Conservation (phyloP, 2,888 invertebrate species). For the Sinopyrophorus schimmeli region DNA sequence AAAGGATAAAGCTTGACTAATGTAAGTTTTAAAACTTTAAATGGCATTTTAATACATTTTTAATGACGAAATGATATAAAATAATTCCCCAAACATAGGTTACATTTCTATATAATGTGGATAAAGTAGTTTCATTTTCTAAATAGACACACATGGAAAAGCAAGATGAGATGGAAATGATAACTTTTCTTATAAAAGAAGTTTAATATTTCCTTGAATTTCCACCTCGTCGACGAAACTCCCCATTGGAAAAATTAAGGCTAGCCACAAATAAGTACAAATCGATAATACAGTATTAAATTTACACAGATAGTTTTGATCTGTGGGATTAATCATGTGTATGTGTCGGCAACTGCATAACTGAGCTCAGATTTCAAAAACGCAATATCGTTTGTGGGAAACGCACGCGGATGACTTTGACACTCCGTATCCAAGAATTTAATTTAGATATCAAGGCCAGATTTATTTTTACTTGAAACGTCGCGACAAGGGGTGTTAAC, state of each 20-base stretch:
- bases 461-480: constrained; percentile 24
- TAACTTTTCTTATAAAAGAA: too few relatives aligned
- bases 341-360: constrained; percentile 8
- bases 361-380: constrained; percentile 22
- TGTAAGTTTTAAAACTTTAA: too few relatives aligned
- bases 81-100: not conserved
- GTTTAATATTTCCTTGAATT: too few relatives aligned
- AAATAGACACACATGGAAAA: too few relatives aligned
- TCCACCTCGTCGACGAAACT: too few relatives aligned
- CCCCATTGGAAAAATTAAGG: constrained; percentile 9
- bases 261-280: constrained; percentile 17
- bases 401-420: constrained; percentile 23
- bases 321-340: constrained; percentile 14
- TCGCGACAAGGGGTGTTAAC: constrained; percentile 13
- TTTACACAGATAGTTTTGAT: constrained; percentile 7
- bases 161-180: too few relatives aligned
- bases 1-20: too few relatives aligned
- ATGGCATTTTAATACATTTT: constrained; percentile 16
- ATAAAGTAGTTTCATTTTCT: too few relatives aligned
- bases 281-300: constrained; percentile 9
- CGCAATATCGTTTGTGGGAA: constrained; percentile 24
- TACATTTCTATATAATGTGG: too few relatives aligned
- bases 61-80: constrained; percentile 2
- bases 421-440: constrained; percentile 19
- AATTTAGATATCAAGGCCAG: constrained; percentile 27